Evolutionary conservation across 2,888 invertebrate genomes (phyloP).

Genomic region (Maniola hyperantus): DNA sequence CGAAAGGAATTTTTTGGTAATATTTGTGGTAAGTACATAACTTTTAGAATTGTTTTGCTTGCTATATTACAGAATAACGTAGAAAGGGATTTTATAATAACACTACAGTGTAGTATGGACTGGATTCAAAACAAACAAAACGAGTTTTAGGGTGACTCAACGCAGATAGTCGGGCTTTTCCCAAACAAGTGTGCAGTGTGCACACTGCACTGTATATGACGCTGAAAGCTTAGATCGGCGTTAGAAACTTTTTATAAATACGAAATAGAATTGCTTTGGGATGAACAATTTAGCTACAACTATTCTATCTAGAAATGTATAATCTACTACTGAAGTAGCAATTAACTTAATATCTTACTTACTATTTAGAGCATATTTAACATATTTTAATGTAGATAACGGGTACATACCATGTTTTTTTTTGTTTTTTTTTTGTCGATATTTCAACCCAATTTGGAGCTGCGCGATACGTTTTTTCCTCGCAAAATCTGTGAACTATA

Average conservation of each 20-base stretch:
- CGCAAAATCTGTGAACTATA: too few species aligned
- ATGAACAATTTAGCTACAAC: too few species aligned
- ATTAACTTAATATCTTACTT: too few species aligned
- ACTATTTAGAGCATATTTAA: too few species aligned
- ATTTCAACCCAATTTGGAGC: too few species aligned
- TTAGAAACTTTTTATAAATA: neutral
- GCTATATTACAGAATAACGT: neutral
- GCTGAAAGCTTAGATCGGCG: neutral
- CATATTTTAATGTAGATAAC: too few species aligned
- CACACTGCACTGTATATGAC: neutral
- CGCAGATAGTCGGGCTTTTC: conserved; percentile 10
- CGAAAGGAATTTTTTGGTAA: conserved; percentile 16
- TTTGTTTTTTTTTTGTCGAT: too few species aligned
- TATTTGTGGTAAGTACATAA: neutral
- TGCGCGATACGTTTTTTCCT: too few species aligned
- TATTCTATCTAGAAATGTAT: too few species aligned
- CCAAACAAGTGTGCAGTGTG: neutral
- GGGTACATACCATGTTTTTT: too few species aligned
- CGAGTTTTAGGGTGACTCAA: conserved; percentile 17
- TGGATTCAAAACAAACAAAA: conserved; percentile 21
- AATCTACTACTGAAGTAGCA: too few species aligned
- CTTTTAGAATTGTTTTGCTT: neutral
- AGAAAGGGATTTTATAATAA: conserved; percentile 5
- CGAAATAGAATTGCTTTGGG: neutral
- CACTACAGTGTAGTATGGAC: neutral